These are phyloP conservation scores for Mus minutoides DNA, from an alignment of 2,797 vertebrate species.

Conservation along the genomic window DNA sequence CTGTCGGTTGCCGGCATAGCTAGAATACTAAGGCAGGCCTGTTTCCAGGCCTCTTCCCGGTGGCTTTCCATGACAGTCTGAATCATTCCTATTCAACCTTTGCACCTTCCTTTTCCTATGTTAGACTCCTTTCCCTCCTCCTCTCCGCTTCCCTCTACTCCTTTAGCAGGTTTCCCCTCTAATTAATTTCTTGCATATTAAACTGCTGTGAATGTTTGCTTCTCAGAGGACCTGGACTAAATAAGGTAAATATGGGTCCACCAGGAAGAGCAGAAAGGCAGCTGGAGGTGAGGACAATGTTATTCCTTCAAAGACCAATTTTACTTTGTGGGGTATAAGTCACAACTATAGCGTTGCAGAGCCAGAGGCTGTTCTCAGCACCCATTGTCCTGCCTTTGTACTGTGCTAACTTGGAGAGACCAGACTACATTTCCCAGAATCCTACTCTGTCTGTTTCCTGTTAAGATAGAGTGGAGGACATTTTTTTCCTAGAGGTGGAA, in stretches of 20 bases:
- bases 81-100: not conserved
- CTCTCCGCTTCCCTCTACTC: not conserved
- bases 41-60: not conserved
- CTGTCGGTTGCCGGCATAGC: not conserved
- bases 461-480: not conserved
- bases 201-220: not conserved
- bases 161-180: not conserved
- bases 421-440: constrained; percentile 49
- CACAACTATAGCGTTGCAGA: not conserved
- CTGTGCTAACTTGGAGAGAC: not conserved
- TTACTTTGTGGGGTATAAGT: not conserved
- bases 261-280: not conserved
- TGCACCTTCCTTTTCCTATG: not conserved
- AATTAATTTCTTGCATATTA: not conserved
- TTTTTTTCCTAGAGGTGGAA: not conserved
- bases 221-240: not conserved
- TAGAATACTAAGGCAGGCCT: not conserved
- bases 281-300: not conserved
- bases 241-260: not conserved
- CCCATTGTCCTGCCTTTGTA: not conserved
- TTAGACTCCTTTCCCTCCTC: not conserved
- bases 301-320: not conserved
- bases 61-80: not conserved
- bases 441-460: not conserved
- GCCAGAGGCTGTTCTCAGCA: not conserved